Evolutionary conservation across 2,113 vertebrate genomes (phyloP).

Genomic region (Sula dactylatra): DNA sequence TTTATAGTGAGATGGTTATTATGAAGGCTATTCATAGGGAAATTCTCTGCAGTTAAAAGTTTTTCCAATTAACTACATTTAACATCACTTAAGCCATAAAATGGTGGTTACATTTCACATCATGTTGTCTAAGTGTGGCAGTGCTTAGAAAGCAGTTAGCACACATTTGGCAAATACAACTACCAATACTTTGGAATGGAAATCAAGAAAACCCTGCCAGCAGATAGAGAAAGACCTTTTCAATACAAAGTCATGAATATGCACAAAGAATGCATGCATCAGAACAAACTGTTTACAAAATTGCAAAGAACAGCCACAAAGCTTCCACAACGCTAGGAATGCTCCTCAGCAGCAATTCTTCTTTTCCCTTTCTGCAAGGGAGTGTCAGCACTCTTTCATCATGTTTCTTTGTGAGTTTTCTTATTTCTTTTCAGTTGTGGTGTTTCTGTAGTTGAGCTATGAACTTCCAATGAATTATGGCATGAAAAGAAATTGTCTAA

Average conservation of each 20-base stretch:
- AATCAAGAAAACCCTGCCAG: background rate
- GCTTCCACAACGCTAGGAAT: background rate
- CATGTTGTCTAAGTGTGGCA: constrained; percentile 12
- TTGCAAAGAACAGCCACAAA: background rate
- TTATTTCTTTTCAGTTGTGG: background rate
- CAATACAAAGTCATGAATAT: background rate
- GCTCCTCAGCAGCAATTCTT: background rate
- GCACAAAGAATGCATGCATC: background rate
- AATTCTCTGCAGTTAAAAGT: constrained; percentile 69
- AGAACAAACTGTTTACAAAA: background rate
- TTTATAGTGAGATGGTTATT: constrained; percentile 65
- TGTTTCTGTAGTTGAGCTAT: background rate
- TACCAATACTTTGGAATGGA: background rate
- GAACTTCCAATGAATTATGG: background rate
- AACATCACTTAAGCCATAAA: constrained; percentile 55
- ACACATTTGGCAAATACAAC: background rate
- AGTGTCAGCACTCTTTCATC: background rate
- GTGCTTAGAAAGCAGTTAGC: background rate
- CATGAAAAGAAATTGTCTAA: background rate
- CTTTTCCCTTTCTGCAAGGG: background rate
- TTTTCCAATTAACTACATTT: constrained; percentile 71
- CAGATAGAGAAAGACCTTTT: background rate
- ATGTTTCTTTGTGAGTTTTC: background rate
- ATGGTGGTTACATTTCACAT: constrained; percentile 12
- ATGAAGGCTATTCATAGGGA: constrained; percentile 65